A percentile compares a stretch with the other conserved stretches of the same genome.
Conservation (phyloP, 2,888 invertebrate genomes). For the Lasioglossum morio region DNA sequence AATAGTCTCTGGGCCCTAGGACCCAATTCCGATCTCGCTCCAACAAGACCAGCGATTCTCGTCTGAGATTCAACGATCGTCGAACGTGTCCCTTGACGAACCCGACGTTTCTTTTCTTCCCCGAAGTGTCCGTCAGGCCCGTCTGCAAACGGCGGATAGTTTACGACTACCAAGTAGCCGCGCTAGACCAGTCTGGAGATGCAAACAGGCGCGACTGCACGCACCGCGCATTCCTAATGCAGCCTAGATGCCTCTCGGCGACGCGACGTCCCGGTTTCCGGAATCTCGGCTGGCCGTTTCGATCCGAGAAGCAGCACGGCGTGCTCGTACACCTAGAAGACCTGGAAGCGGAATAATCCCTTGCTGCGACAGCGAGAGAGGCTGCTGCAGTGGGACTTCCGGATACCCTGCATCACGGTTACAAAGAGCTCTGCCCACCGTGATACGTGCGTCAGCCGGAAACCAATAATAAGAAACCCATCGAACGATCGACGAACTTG, state of each 20-base stretch:
- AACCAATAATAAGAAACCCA: slow-evolving; percentile 71
- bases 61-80: neutral
- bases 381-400: slow-evolving; percentile 67
- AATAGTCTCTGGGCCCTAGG: neutral
- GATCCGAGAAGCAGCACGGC: neutral
- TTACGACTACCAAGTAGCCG: slow-evolving; percentile 61
- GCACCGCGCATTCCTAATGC: slow-evolving; percentile 56
- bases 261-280: neutral
- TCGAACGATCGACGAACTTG: slow-evolving; percentile 70
- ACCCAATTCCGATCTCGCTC: no score
- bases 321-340: slow-evolving; percentile 14
- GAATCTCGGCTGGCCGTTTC: slow-evolving; percentile 3
- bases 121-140: slow-evolving; percentile 30
- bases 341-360: slow-evolving; percentile 42
- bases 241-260: slow-evolving; percentile 41
- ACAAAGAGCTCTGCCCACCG: slow-evolving; percentile 58
- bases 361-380: slow-evolving; percentile 38
- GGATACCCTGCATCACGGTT: slow-evolving; percentile 60
- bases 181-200: slow-evolving; percentile 64
- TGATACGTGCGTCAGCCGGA: slow-evolving; percentile 63
- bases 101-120: slow-evolving; percentile 23
- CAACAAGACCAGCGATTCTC: neutral
- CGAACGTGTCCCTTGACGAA: neutral
- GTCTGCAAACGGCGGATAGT: slow-evolving; percentile 36
- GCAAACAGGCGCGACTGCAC: slow-evolving; percentile 55